Percentiles rank a stretch among this genome's conserved stretches.
These are phyloP conservation scores for Spilarctia lutea DNA, from an alignment of 2,888 invertebrate species.

Conservation along the genomic window DNA sequence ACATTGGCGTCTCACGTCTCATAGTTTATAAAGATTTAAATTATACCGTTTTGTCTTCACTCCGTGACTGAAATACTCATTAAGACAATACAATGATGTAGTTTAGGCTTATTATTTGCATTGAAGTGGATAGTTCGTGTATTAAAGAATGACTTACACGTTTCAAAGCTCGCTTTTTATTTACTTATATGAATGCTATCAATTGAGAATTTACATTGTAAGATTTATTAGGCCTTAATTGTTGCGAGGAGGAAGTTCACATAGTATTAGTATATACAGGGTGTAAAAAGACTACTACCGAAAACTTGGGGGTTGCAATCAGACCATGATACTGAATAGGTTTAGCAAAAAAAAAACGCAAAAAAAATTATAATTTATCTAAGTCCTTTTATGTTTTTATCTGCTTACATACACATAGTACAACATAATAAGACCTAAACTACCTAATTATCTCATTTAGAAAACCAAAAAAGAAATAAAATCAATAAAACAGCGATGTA, in stretches of 20 bases:
- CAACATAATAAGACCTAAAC: too few species aligned
- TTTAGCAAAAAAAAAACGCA: too few species aligned
- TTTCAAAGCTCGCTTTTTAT: background rate
- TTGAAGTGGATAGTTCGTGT: background rate
- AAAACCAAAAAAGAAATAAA: too few species aligned
- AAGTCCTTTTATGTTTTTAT: too few species aligned
- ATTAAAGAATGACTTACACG: background rate
- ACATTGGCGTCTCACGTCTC: background rate
- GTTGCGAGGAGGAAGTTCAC: conserved; percentile 20
- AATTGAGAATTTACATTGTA: conserved; percentile 34
- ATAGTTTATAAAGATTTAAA: background rate
- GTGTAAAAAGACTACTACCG: too few species aligned
- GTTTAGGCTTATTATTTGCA: background rate
- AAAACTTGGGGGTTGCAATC: too few species aligned
- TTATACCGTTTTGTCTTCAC: background rate
- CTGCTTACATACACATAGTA: too few species aligned
- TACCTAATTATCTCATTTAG: too few species aligned
- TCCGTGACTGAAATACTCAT: background rate
- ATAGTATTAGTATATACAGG: conserved; percentile 9
- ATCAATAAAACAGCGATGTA: too few species aligned
- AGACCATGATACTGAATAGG: too few species aligned
- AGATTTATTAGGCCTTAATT: conserved; percentile 21
- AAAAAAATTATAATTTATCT: too few species aligned
- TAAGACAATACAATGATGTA: background rate
- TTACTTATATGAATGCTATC: conserved; percentile 24